Evolutionary conservation across 1,140 invertebrate genomes (phyloP), one percentile per base, ranked within the genome.

Genomic region (Bombyx mandarina): DNA sequence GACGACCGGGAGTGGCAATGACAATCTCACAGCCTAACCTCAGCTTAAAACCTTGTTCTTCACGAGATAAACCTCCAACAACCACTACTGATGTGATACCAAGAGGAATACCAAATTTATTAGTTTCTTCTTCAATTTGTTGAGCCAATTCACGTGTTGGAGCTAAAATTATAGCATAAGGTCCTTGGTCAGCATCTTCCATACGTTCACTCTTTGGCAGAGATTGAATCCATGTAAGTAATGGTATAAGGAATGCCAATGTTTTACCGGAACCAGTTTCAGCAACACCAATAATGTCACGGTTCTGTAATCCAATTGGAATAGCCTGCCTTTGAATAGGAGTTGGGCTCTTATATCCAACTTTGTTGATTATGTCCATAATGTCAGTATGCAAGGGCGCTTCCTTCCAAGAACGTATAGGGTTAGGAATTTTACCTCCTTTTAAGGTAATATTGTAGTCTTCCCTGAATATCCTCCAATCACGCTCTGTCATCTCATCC

Each of bases 381-480:
- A 99, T 94, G 82, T 98, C 96, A 70, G 92, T 91, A 35, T 96
- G 94, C 66, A 99, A 93, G n/a, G 91, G 92, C 8, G 95, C 96
- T 88, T 99, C 99, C 64, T 94, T 94, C 99, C 99, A 99, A 45
- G 90, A 93, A 10, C 99, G 89, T 51, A 99, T 94, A 1, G 98
- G 98, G 89, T 98, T 96, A 5, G 99, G 98, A 75, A 99, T 98
- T 74, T 93, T 93, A 0, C 99, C 99, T 61, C 97, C 98, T 86
- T 99, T 99, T 52, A 99, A 98, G 5, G 97, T 96, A 51, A 99
- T 99, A 77, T 98, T 99, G 78, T 98, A 99, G 89, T 99, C 99
- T 89, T 99, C 99, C 62, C 98, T 92, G 77, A 99, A 99, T 71
- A 99, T 99, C 79, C 99, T 92, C 99, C 99, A 99, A 90, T 99